These are phyloP conservation scores for Phrynocephalus forsythii DNA, from an alignment of 2,797 vertebrate genomes.

Conservation along the genomic window DNA sequence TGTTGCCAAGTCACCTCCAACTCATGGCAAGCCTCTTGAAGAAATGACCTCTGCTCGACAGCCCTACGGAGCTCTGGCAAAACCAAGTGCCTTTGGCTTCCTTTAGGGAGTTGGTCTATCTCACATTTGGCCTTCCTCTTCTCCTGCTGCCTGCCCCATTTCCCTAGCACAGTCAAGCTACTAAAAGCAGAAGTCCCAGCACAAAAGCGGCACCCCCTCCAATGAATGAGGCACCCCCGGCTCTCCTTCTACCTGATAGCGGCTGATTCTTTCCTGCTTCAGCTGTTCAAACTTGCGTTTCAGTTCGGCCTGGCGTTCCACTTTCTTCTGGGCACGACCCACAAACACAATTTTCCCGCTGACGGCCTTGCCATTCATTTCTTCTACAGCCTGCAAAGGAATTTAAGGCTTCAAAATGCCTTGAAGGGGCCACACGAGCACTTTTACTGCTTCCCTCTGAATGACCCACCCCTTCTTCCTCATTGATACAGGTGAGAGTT, in stretches of 20 bases:
- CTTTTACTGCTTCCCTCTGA: neutral
- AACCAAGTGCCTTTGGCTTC: no score
- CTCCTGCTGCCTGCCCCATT: no score
- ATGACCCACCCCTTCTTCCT: neutral
- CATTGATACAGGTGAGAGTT: neutral
- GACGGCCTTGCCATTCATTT: constrained; percentile 96
- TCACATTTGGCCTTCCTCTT: no score
- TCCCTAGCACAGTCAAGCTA: neutral
- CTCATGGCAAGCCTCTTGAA: no score
- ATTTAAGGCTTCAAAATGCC: constrained; percentile 30
- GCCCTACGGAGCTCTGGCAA: no score
- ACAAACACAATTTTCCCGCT: constrained; percentile 96
- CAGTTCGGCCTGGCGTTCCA: constrained; percentile 95
- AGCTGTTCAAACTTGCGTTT: constrained; percentile 96
- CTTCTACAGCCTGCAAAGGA: constrained; percentile 90
- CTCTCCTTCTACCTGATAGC: constrained; percentile 88
- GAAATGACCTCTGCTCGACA: no score
- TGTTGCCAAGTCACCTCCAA: no score
- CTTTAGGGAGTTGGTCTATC: no score
- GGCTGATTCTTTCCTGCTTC: constrained; percentile 97
- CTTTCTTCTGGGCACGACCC: constrained; percentile 97
- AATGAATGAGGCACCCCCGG: neutral
- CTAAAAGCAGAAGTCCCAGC: neutral
- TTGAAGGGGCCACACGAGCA: constrained; percentile 18
- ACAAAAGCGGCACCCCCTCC: neutral